Evolutionary conservation across 2,797 vertebrate species (phyloP).

Genomic region (Diplodus puntazzo): DNA sequence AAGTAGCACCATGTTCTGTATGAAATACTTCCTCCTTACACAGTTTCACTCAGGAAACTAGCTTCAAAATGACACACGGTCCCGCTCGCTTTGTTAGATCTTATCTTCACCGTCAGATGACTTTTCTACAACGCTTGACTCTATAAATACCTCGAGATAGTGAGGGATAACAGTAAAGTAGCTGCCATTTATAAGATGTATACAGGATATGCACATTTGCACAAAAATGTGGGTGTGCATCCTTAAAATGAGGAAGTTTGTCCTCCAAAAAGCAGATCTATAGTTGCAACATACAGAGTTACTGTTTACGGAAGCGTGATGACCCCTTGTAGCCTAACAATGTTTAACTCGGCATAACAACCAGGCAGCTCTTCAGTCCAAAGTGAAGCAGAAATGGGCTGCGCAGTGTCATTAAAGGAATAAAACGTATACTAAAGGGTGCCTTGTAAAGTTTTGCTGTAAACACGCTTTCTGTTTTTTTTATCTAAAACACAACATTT

Average conservation of each 20-base stretch:
- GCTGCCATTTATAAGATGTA: neutral
- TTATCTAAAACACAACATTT: too few relatives aligned
- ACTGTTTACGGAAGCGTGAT: neutral
- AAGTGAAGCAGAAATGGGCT: neutral
- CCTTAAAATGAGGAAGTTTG: conserved; percentile 3
- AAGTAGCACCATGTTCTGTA: neutral
- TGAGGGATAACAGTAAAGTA: neutral
- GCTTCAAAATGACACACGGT: neutral
- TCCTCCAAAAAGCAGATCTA: conserved; percentile 7
- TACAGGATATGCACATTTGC: neutral
- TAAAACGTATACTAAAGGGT: too few relatives aligned
- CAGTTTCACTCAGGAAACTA: conserved; percentile 23
- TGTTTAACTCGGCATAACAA: conserved; percentile 26
- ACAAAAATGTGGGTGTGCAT: too few relatives aligned
- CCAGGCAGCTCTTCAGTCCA: neutral
- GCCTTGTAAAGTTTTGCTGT: too few relatives aligned
- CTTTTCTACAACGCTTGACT: neutral
- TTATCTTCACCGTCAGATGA: neutral
- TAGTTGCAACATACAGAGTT: neutral
- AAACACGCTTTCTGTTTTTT: too few relatives aligned
- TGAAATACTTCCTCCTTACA: neutral
- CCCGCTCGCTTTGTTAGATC: neutral
- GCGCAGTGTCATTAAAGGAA: neutral
- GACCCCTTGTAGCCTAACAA: neutral
- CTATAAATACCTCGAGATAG: neutral